Percentiles rank a stretch among this genome's conserved stretches.
Evolutionary conservation across 1,140 invertebrate species (phyloP).

Genomic region (Platyura marginata): DNA sequence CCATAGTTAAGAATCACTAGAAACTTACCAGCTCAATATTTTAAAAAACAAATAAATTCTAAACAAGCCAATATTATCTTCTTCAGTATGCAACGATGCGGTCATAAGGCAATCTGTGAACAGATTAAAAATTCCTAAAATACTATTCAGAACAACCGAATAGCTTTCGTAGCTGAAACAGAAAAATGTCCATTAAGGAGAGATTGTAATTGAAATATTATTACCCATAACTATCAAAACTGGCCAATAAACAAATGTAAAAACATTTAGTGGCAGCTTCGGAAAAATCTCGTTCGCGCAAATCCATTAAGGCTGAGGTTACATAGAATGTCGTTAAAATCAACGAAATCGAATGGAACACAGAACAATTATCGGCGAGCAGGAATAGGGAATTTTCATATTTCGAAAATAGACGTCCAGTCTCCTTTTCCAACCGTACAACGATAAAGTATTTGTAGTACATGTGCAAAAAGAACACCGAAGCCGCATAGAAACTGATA

Average conservation of each 20-base stretch:
- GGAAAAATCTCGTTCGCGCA: neutral
- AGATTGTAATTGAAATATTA: no score
- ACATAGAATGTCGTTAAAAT: neutral
- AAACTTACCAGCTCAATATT: neutral
- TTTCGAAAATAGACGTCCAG: neutral
- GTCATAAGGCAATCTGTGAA: neutral
- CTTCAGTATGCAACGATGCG: neutral
- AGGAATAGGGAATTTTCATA: neutral
- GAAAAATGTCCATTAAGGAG: no score
- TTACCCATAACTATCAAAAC: neutral
- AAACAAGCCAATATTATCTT: neutral
- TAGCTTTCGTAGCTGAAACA: neutral
- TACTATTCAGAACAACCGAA: neutral
- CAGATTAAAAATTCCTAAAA: neutral
- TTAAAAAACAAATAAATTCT: neutral
- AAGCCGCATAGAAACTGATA: neutral
- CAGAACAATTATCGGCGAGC: neutral
- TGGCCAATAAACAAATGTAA: neutral
- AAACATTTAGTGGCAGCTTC: neutral
- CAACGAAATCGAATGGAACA: neutral
- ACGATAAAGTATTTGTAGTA: neutral
- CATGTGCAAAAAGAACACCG: neutral
- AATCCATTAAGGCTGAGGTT: neutral
- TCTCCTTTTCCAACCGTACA: neutral
- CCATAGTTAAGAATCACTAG: neutral